Percentiles rank a stretch among this genome's conserved stretches.
Conservation (phyloP, 2,888 invertebrate genomes). For the Dioctria linearis region DNA sequence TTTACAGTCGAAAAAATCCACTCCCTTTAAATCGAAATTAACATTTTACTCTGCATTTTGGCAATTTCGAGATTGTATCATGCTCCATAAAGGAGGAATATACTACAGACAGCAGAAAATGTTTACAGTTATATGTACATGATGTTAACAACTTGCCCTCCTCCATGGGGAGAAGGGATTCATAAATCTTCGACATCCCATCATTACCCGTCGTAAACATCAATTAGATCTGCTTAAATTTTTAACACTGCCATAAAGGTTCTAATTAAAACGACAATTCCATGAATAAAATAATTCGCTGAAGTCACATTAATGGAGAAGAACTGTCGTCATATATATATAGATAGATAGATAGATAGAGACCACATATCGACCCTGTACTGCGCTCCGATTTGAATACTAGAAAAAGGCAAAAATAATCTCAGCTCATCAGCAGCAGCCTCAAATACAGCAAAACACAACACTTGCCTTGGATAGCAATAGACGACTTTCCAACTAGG, state of each 20-base stretch:
- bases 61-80: neutral
- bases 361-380: no score
- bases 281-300: conserved; percentile 15
- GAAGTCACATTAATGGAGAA: neutral
- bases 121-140: neutral
- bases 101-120: conserved; percentile 25
- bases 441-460: no score
- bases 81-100: neutral
- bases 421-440: no score
- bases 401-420: no score
- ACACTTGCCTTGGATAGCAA: no score
- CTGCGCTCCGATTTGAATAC: no score
- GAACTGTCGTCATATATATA: no score
- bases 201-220: conserved; percentile 26
- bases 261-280: conserved; percentile 48
- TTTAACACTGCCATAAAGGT: conserved; percentile 35
- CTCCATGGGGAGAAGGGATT: neutral
- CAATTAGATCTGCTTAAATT: conserved; percentile 43
- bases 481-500: conserved; percentile 28
- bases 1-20: no score
- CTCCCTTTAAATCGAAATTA: no score
- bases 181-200: conserved; percentile 30
- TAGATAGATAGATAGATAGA: no score
- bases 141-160: neutral
- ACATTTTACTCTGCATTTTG: neutral